Conservation (phyloP, 2,888 invertebrate genomes). For the Chymomyza caudatula region DNA sequence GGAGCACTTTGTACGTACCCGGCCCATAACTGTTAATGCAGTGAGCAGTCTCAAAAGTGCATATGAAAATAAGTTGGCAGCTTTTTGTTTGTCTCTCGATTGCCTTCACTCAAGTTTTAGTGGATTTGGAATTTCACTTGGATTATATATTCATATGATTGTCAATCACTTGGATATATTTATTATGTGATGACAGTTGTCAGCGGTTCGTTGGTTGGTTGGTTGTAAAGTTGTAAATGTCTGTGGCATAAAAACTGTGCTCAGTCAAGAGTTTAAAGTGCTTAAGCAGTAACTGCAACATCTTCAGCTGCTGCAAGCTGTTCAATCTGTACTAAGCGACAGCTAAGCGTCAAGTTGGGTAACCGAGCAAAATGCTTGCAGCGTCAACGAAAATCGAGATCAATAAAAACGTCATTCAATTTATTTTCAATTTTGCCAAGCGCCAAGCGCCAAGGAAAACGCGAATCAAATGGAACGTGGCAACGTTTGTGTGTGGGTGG, state of each 20-base stretch:
- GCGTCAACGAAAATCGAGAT: slow-evolving; percentile 63
- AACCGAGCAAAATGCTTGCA: slow-evolving; percentile 32
- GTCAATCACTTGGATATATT: slow-evolving; percentile 44
- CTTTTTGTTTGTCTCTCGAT: slow-evolving; percentile 7
- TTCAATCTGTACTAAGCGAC: slow-evolving; percentile 28
- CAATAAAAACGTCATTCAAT: slow-evolving; percentile 72
- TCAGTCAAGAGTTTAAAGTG: background rate
- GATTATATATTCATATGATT: slow-evolving; percentile 59
- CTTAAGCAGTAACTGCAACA: background rate
- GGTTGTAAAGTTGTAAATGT: background rate
- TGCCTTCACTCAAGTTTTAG: slow-evolving; percentile 17
- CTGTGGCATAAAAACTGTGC: background rate
- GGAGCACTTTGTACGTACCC: slow-evolving; percentile 7
- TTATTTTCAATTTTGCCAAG: slow-evolving; percentile 69
- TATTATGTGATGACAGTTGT: slow-evolving; percentile 11
- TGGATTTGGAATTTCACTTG: slow-evolving; percentile 40
- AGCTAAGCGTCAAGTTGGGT: slow-evolving; percentile 63
- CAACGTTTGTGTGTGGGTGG: background rate
- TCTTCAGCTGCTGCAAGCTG: background rate
- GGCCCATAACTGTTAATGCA: slow-evolving; percentile 43
- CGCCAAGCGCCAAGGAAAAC: slow-evolving; percentile 11
- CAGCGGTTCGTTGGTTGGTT: background rate
- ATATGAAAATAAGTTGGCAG: slow-evolving; percentile 42
- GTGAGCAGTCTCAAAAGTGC: slow-evolving; percentile 40
- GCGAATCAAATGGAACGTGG: background rate